Evolutionary conservation across 1,140 invertebrate genomes (phyloP).

Genomic region (Eubasilissa regina): DNA sequence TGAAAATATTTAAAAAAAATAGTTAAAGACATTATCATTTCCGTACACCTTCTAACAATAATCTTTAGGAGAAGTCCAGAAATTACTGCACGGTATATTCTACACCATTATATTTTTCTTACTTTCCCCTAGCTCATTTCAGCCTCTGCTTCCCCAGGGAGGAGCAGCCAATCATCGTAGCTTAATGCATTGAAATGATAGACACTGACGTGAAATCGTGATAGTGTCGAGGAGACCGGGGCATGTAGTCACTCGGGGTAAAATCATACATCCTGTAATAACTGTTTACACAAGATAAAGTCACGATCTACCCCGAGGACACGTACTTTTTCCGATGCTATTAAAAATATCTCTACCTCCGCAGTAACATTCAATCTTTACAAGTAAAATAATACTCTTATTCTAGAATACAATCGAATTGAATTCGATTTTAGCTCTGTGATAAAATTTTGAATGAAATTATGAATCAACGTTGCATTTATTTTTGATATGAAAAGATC

Average conservation of each 20-base stretch:
- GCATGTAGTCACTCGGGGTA: slow-evolving; percentile 8
- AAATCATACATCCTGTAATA: slow-evolving; percentile 9
- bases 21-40: no score
- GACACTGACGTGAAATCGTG: slow-evolving; percentile 13
- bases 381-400: no score
- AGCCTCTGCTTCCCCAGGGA: background rate
- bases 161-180: slow-evolving; percentile 1
- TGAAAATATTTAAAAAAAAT: no score
- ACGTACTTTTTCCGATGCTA: background rate
- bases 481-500: background rate
- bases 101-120: background rate
- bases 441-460: background rate
- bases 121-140: background rate
- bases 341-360: background rate
- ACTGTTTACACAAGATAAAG: slow-evolving; percentile 14
- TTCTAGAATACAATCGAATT: background rate
- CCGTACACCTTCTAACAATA: no score
- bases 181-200: slow-evolving; percentile 31
- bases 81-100: no score
- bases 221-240: slow-evolving; percentile 5
- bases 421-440: background rate
- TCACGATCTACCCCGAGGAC: slow-evolving; percentile 9
- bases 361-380: background rate
- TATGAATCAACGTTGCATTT: background rate
- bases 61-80: no score